Conservation (phyloP, 2,888 invertebrate genomes). For the Elaeidobius kamerunicus region DNA sequence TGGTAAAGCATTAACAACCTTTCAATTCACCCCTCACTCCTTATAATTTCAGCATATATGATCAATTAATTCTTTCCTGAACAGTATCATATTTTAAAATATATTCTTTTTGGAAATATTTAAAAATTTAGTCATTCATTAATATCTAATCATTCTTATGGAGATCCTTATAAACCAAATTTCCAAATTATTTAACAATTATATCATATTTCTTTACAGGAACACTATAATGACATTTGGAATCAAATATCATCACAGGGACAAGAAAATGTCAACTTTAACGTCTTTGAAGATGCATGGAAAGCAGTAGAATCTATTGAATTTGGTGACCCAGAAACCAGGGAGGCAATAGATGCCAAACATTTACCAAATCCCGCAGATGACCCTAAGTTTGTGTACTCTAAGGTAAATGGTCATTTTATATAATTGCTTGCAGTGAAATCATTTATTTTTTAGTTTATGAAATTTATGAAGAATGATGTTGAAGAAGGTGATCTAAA, state of each 20-base stretch:
- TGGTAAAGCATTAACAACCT: too few species aligned
- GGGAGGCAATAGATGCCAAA: conserved; percentile 57
- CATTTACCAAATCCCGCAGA: conserved; percentile 58
- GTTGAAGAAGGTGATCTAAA: conserved; percentile 67
- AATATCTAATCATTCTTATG: too few species aligned
- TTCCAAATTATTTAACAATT: too few species aligned
- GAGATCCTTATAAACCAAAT: too few species aligned
- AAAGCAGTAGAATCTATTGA: conserved; percentile 57
- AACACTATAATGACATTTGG: conserved; percentile 49
- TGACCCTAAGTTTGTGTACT: conserved; percentile 70
- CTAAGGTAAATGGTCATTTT: conserved; percentile 52
- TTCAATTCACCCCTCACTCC: too few species aligned
- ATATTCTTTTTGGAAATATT: too few species aligned
- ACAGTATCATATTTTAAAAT: too few species aligned
- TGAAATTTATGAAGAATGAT: conserved; percentile 81
- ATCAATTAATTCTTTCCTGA: too few species aligned
- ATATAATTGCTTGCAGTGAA: not conserved
- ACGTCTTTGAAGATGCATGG: conserved; percentile 58
- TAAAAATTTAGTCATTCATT: too few species aligned
- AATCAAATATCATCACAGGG: conserved; percentile 47
- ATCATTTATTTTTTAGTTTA: conserved; percentile 63
- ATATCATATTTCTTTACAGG: conserved; percentile 35
- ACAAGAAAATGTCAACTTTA: conserved; percentile 42
- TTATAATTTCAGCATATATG: too few species aligned
- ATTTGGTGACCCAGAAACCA: conserved; percentile 47